A percentile compares a stretch with the other conserved stretches of the same genome.
phyloP scores from a whole-genome alignment of 2,797 vertebrate genomes.

The Pelobates cultripes region DNA sequence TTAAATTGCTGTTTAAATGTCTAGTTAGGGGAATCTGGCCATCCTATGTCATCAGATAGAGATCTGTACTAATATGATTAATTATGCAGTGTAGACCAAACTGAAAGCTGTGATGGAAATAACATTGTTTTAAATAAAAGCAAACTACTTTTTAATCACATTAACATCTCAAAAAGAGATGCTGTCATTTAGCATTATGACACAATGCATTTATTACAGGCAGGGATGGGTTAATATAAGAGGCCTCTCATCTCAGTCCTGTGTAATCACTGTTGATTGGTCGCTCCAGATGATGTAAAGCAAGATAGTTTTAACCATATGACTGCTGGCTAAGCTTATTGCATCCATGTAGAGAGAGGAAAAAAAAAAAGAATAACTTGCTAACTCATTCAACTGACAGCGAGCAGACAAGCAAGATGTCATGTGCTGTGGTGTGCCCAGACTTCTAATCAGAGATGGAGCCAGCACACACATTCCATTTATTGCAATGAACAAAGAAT shows the following conservation, averaged over 20 bases:
- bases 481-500: conserved; percentile 47
- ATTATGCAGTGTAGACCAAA: no score
- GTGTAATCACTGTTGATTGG: not conserved
- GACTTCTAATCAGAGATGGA: conserved; percentile 48
- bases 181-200: not conserved
- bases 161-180: not conserved
- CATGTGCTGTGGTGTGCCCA: conserved; percentile 37
- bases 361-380: conserved; percentile 27
- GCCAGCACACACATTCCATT: conserved; percentile 46
- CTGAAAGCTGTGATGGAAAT: no score
- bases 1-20: no score
- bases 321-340: not conserved
- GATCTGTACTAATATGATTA: not conserved
- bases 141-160: not conserved
- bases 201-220: not conserved
- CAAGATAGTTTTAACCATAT: conserved; percentile 24
- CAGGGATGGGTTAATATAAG: not conserved
- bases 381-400: conserved; percentile 46
- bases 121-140: not conserved
- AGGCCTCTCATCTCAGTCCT: not conserved
- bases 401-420: conserved; percentile 41
- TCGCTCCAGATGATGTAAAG: not conserved
- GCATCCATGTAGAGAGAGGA: not conserved
- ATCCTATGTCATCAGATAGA: not conserved
- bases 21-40: not conserved